phyloP scores from a whole-genome alignment of 2,113 vertebrate genomes.

The Parus major region DNA sequence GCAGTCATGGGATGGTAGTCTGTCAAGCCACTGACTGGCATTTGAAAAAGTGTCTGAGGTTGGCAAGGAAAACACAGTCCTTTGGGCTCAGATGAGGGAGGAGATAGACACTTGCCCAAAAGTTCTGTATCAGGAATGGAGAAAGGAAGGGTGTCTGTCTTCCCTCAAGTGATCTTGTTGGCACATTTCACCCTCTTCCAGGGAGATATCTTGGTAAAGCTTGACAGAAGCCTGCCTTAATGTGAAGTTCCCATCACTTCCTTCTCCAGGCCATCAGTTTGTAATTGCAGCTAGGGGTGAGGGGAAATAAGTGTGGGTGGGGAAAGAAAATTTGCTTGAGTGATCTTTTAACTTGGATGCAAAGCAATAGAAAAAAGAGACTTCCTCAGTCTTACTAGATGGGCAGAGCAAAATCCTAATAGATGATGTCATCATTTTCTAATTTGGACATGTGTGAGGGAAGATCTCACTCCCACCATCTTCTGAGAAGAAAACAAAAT shows the following conservation, averaged over 20 bases:
- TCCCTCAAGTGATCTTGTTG: neutral
- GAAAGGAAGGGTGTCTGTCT: neutral
- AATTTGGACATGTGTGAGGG: fast-evolving
- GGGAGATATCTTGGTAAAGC: neutral
- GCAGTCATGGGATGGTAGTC: neutral
- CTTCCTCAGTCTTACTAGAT: neutral
- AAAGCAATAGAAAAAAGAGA: neutral
- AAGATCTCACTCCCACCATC: neutral
- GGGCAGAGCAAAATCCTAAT: neutral
- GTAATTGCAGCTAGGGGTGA: neutral
- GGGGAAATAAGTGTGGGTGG: neutral
- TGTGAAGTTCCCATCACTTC: neutral
- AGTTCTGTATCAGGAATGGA: neutral
- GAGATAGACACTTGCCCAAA: neutral
- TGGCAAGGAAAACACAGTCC: neutral
- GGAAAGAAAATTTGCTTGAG: neutral
- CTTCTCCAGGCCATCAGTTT: neutral
- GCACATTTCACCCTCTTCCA: neutral
- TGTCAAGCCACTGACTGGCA: neutral
- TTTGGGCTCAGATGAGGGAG: neutral
- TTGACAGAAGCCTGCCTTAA: neutral
- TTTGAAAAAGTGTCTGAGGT: neutral
- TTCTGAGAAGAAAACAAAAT: neutral
- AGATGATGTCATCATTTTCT: neutral
- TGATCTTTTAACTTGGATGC: neutral